Evolutionary conservation across 2,113 vertebrate genomes (phyloP), one percentile per base, ranked within the genome.

Genomic region (Chelonoidis abingdonii): DNA sequence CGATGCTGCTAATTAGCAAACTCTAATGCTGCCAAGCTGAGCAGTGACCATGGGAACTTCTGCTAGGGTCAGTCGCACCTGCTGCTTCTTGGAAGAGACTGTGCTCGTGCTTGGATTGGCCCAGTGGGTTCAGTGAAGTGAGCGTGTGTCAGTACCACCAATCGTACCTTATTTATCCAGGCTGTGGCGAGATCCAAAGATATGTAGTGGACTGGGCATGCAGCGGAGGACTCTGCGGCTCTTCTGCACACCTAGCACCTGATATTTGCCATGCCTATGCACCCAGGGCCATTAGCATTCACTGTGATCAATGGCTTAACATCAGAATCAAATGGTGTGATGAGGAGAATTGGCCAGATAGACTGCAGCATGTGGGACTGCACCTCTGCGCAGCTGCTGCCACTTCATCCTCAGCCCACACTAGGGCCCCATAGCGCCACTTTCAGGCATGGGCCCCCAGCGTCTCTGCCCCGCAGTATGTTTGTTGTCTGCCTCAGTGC

Each of bases 1-100:
- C 62, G 25, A 21, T 10, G n/a, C 21, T 24, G 69, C 69, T 41
- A 41, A 75, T 75, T 75, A 24, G 21, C 0, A 0, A 87, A 22
- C 84, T 5, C 52, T 1, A 35, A 49, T 17, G 88, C 94, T 96
- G 97, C 95, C 97, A 97, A 97, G 80, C 38, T 88, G 97, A 97
- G 96, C 95, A 94, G 13, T 0, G 0, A 5, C n/a, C 72, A 93
- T 97, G 95, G 93, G 96, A 97, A 95, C 79, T 0, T 1, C 56
- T n/a, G 82, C 86, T 85, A 9, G 0, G 0, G 13, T 80, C 85
- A 0, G 1, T 54, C 87, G 29, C 22, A 29, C 57, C 0, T 1
- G 52, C 83, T 59, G 84, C 84, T 92, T 50, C 72, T 5, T 41
- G 29, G 38, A 24, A 29, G n/a, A 80, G 1, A 14, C 62, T 72